Conservation (phyloP, 2,888 invertebrate species). For the Drosophila neonasuta region DNA sequence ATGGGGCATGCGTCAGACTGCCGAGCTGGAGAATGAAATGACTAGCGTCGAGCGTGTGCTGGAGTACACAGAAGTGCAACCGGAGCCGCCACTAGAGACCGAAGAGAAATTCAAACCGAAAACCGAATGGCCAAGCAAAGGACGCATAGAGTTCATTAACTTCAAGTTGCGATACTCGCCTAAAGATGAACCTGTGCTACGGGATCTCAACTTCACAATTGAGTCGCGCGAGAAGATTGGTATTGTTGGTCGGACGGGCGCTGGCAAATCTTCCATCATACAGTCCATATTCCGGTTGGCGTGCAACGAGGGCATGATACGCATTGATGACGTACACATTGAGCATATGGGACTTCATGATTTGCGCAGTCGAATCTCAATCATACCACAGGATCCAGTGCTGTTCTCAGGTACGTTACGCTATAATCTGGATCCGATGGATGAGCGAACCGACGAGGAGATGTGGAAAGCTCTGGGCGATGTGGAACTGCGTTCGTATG, state of each 20-base stretch:
- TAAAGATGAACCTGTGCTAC: conserved; percentile 88
- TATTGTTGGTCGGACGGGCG: conserved; percentile 93
- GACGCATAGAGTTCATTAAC: conserved; percentile 86
- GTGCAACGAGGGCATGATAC: conserved; percentile 88
- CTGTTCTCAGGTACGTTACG: conserved; percentile 92
- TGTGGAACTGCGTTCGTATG: conserved; percentile 89
- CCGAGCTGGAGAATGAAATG: conserved; percentile 92
- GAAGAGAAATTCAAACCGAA: conserved; percentile 81
- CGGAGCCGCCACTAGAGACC: conserved; percentile 84
- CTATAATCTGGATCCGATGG: conserved; percentile 93
- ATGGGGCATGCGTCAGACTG: conserved; percentile 93
- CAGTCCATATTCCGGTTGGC: conserved; percentile 92
- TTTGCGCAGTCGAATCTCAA: conserved; percentile 91
- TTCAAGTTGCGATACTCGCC: conserved; percentile 88
- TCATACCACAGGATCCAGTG: conserved; percentile 96
- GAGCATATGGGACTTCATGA: conserved; percentile 89
- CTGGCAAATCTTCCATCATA: conserved; percentile 92
- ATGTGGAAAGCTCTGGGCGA: conserved; percentile 91
- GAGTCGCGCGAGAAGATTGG: conserved; percentile 86
- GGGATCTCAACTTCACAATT: conserved; percentile 86
- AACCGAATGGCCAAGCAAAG: conserved; percentile 87
- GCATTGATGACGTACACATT: conserved; percentile 89
- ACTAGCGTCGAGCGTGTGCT: conserved; percentile 92
- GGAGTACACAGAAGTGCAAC: conserved; percentile 89
- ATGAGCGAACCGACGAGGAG: conserved; percentile 87